Evolutionary conservation across 2,113 vertebrate species (phyloP), one percentile per base, ranked within the genome.

Genomic region (Rhinolophus sinicus): DNA sequence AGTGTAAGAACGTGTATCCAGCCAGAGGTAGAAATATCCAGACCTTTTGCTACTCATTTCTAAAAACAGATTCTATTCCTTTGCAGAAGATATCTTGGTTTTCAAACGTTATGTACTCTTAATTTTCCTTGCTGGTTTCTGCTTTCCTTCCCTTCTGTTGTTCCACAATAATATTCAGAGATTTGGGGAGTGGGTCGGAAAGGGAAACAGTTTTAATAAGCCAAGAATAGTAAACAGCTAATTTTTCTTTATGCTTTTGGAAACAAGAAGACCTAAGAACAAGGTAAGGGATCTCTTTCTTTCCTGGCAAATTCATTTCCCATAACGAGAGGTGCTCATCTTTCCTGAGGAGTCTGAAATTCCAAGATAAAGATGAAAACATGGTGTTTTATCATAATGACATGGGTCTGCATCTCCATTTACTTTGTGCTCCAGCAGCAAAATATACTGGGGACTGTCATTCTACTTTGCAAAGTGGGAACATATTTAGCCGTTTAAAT

Each of bases 301-400:
- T 87, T 94, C 84, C 95, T 96, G 1, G 22, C 90, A 98, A 98
- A 98, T 98, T 98, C 94, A 97, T 98, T 98, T 98, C 98, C 97
- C 94, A 93, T 97, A 98, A 98, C 24, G 89, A 98, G 97, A 98
- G 96, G 89, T 4, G 96, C 97, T 97, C 98, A 95, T 98, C 98
- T 98, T 82, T 98, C 96, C 97, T 0, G 33, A 98, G 97, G 97
- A 98, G 97, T 88, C 98, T 98, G 98, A 97, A 98, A 98, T 98
- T 98, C 96, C 97, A 97, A 98, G 98, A 98, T 98, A 98, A 98
- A 98, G 97, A 98, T 98, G 97, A 98, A 97, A 98, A 98, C 97
- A 98, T 98, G 97, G 97, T 98, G 88, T 98, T 98, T 98, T 97
- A 97, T 98, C 97, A 88, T 97, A 98, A 98, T 96, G 97, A 98